Conservation (phyloP, 2,797 vertebrate species). For the Clarias laeviceps region DNA sequence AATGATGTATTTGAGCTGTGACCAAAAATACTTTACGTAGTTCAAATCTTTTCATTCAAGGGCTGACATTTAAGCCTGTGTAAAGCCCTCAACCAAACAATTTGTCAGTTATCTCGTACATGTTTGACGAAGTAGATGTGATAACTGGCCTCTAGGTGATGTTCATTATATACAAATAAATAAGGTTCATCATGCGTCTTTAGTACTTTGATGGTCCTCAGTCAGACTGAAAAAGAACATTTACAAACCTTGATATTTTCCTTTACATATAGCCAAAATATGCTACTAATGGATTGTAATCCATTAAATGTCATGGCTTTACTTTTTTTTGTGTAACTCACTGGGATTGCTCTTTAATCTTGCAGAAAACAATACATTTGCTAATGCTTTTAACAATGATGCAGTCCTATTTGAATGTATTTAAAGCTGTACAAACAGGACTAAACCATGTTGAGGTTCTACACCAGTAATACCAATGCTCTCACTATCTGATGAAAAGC, state of each 20-base stretch:
- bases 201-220: background rate
- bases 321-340: background rate
- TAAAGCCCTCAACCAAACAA: background rate
- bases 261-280: background rate
- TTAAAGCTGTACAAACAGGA: background rate
- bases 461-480: background rate
- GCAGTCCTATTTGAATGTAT: background rate
- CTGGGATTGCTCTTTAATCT: slow-evolving; percentile 5
- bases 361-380: background rate
- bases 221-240: background rate
- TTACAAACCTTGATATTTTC: background rate
- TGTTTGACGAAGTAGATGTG: background rate
- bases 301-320: background rate
- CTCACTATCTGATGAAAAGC: background rate
- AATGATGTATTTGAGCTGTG: too few relatives aligned
- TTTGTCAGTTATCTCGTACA: background rate
- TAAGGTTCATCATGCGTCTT: too few relatives aligned
- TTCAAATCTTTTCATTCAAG: background rate
- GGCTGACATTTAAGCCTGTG: background rate
- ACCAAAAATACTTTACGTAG: background rate
- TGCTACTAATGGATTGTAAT: background rate
- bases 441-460: background rate
- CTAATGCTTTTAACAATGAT: background rate
- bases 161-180: too few relatives aligned
- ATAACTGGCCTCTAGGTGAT: background rate